Evolutionary conservation across 2,797 vertebrate species (phyloP).

Genomic region (Halcyon smyrnensis): DNA sequence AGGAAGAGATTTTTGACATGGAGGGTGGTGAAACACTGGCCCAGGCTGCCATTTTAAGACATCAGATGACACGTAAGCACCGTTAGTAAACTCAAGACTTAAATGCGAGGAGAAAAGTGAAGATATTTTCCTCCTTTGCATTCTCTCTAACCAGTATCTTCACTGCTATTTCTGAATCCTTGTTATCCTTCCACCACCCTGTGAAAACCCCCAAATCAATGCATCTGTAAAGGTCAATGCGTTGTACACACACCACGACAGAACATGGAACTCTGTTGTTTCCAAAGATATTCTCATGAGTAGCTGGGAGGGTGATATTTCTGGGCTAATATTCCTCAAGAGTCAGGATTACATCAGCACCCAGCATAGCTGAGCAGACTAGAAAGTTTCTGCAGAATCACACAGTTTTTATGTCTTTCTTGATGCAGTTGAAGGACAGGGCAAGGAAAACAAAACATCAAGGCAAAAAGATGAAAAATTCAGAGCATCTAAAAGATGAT

Average conservation of each 20-base stretch:
- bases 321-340: slow-evolving; percentile 30
- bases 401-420: slow-evolving; percentile 31
- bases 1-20: too few relatives aligned
- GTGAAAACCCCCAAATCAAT: not conserved
- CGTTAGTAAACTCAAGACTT: not conserved
- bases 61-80: not conserved
- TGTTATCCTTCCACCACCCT: not conserved
- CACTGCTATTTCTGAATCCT: not conserved
- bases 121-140: not conserved
- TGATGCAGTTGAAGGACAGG: slow-evolving; percentile 59
- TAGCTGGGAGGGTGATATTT: slow-evolving; percentile 29
- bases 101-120: not conserved
- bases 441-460: slow-evolving; percentile 61
- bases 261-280: not conserved
- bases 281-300: not conserved
- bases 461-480: slow-evolving; percentile 51
- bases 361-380: slow-evolving; percentile 33
- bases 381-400: slow-evolving; percentile 29
- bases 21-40: not conserved
- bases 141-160: not conserved
- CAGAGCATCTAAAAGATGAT: slow-evolving; percentile 39
- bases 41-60: not conserved
- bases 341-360: slow-evolving; percentile 24
- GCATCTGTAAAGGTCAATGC: not conserved
- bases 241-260: not conserved